A percentile compares a stretch with the other conserved stretches of the same genome.
Conservation (phyloP, 2,888 invertebrate species). For the Eupithecia pulchellata region DNA sequence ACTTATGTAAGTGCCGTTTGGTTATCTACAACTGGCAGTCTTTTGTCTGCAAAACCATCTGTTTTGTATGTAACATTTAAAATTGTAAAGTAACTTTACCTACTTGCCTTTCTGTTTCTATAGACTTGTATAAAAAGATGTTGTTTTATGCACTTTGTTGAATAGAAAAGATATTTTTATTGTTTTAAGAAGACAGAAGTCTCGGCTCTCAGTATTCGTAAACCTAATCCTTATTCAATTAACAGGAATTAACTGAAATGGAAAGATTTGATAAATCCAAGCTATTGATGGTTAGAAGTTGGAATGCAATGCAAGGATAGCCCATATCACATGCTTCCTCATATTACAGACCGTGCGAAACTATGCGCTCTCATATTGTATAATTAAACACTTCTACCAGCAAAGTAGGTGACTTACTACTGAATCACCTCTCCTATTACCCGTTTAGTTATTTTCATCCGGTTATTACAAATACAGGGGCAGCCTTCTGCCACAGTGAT, state of each 20-base stretch:
- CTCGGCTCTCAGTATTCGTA: not conserved
- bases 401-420: slow-evolving; percentile 4
- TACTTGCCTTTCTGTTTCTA: slow-evolving; percentile 6
- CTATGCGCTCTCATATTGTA: slow-evolving; percentile 7
- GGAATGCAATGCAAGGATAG: not conserved
- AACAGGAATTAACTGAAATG: not conserved
- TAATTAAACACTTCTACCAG: not conserved
- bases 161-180: not conserved
- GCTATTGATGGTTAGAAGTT: not conserved
- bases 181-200: not conserved
- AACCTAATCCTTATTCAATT: not conserved
- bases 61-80: not conserved
- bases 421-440: slow-evolving; percentile 1
- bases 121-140: not conserved
- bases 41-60: slow-evolving; percentile 8
- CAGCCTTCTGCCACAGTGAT: too few relatives aligned
- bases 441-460: not conserved
- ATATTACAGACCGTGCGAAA: slow-evolving; percentile 9
- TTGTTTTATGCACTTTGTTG: not conserved
- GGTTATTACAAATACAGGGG: not conserved
- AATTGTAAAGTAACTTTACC: not conserved
- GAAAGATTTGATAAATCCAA: not conserved
- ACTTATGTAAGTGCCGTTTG: not conserved
- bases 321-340: not conserved
- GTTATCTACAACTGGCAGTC: not conserved